Evolutionary conservation across 2,797 vertebrate species (phyloP).

Genomic region (Enteromius fasciolatus): DNA sequence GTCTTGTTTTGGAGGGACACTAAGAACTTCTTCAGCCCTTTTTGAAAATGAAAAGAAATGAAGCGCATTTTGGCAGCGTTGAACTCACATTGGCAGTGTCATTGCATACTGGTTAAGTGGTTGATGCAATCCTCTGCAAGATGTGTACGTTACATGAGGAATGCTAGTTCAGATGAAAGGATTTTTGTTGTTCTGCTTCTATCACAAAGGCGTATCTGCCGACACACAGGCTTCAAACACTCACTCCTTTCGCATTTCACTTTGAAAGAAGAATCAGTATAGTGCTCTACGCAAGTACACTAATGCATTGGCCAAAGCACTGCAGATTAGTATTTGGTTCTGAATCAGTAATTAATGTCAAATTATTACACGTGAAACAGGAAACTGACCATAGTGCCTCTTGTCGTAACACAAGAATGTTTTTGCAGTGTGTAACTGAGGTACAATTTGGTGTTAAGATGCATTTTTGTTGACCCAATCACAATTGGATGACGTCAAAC

Average conservation of each 20-base stretch:
- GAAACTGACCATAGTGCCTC: background rate
- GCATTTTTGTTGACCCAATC: no score
- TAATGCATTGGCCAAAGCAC: constrained; percentile 9
- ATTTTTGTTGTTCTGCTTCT: constrained; percentile 27
- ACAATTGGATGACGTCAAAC: background rate
- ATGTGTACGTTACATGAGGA: constrained; percentile 35
- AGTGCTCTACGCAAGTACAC: background rate
- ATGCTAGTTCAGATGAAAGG: constrained; percentile 33
- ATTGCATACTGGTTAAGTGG: constrained; percentile 48
- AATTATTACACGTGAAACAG: background rate
- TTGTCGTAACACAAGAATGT: background rate
- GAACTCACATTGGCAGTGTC: constrained; percentile 51
- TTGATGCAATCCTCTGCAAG: constrained; percentile 42
- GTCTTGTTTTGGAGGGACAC: constrained; percentile 11
- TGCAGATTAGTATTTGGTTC: background rate
- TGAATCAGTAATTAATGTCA: background rate
- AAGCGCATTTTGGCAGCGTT: constrained; percentile 38
- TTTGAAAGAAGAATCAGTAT: constrained; percentile 71
- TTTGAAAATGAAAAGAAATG: constrained; percentile 40
- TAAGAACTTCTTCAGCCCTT: constrained; percentile 47
- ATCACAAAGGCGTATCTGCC: constrained; percentile 27
- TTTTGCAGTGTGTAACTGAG: background rate
- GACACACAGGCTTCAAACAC: constrained; percentile 8
- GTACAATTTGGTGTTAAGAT: background rate
- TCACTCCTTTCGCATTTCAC: constrained; percentile 31